Base-by-base conservation (phyloP, 2,797 vertebrate genomes). In the Otolemur crassicaudatus region DNA sequence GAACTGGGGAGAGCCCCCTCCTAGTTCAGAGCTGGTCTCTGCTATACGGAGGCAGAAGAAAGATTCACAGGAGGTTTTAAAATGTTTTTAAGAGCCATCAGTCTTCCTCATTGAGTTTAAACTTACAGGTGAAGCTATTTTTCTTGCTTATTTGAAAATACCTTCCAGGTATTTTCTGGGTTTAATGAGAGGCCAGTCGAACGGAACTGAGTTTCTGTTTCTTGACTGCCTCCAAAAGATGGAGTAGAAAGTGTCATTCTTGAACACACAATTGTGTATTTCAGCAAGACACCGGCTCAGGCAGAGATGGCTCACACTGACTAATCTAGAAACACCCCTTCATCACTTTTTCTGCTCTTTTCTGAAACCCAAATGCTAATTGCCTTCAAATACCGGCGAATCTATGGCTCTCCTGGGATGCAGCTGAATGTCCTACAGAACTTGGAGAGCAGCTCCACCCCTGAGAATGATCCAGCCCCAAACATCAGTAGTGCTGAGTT, bases 171-270 rank as follows among this genome's bases (percentile, higher is more conserved):
- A 46, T 37, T 76, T 37, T 85, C 77, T 61, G 79, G 25, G 29
- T 81, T 63, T 9, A 17, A 11, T 6, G 65, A 84, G 23, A 65
- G 29, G 85, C 29, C 49, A 31, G 11, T 19, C 8, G 27, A 31
- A 79, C 2, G 10, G 27, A 60, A 23, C 80, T 13, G 37, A 82
- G 83, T 90, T 92, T 82, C 85, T 63, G 73, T 92, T 96, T 96
- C 81, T 89, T 91, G 80, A 72, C 34, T 0, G 22, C 19, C 34
- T 86, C 80, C 31, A 29, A 22, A 27, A 8, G 60, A 34, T 10
- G 14, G 31, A 17, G 17, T 27, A 73, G 37, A 73, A 83, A 81
- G 73, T 22, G 82, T 43, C 63, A 8, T 1, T 17, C 58, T 31
- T 25, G 1, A 5, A 20, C 17, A 6, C 25, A 0, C 23, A 12